phyloP scores from a whole-genome alignment of 2,797 vertebrate genomes.

The Hylomyscus alleni region DNA sequence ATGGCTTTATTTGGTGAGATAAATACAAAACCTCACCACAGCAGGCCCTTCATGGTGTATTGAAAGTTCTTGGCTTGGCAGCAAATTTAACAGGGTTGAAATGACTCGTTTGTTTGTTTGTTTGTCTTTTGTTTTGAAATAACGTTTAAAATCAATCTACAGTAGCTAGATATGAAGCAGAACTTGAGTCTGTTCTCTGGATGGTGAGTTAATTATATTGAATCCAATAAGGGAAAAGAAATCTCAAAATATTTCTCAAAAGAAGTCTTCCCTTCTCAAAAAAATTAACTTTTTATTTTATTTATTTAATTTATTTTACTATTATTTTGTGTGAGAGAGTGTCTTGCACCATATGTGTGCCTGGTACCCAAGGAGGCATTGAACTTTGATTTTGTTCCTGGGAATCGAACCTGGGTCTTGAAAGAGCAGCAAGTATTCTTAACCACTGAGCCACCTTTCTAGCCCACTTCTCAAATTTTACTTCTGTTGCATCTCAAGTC shows the following conservation, averaged over 20 bases:
- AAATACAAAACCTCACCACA: not conserved
- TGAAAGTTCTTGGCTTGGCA: constrained; percentile 17
- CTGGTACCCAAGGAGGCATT: not conserved
- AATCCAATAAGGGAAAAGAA: constrained; percentile 22
- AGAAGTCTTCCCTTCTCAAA: not conserved
- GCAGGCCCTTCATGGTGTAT: not conserved
- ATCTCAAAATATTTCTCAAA: not conserved
- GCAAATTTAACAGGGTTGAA: constrained; percentile 54
- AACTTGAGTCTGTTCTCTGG: not conserved
- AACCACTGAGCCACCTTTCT: not conserved
- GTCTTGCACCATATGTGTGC: not conserved
- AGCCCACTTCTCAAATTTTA: not conserved
- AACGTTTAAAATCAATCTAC: not conserved
- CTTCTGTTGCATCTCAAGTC: not conserved
- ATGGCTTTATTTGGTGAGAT: constrained; percentile 6
- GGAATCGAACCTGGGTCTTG: not conserved
- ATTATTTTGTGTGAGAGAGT: not conserved
- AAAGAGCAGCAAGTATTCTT: not conserved
- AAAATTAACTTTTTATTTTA: not conserved
- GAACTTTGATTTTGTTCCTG: not conserved
- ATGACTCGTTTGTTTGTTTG: not conserved
- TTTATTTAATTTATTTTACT: not conserved
- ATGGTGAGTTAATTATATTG: not conserved
- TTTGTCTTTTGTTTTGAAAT: constrained; percentile 10
- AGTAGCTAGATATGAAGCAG: not conserved